phyloP scores from a whole-genome alignment of 2,797 vertebrate genomes.

The Mastacembelus armatus region DNA sequence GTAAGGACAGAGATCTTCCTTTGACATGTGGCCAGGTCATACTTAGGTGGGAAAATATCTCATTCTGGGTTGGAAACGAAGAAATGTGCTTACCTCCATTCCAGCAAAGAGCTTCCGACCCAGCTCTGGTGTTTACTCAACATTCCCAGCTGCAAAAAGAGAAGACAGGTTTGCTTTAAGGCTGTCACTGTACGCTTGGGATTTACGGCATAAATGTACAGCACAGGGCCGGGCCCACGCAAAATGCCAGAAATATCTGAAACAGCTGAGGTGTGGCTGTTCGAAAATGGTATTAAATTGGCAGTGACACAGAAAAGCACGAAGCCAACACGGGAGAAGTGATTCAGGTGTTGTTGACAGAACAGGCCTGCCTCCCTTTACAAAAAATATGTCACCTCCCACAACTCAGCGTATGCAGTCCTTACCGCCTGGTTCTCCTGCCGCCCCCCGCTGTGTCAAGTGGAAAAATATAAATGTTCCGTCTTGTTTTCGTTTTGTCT shows the following conservation, averaged over 20 bases:
- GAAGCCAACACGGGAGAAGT: background rate
- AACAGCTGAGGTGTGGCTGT: too few relatives aligned
- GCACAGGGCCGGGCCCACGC: background rate
- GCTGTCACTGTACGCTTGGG: background rate
- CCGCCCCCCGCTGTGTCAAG: background rate
- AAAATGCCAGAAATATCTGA: background rate
- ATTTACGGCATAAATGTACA: background rate
- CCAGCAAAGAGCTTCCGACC: slow-evolving; percentile 36
- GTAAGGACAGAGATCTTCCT: background rate
- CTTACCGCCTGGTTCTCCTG: slow-evolving; percentile 3
- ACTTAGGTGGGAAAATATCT: background rate
- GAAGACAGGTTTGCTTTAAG: slow-evolving; percentile 12
- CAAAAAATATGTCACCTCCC: slow-evolving; percentile 32
- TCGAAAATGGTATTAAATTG: fast-evolving
- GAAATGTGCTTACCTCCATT: slow-evolving; percentile 62
- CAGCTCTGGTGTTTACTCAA: slow-evolving; percentile 39
- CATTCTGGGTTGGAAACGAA: too few relatives aligned
- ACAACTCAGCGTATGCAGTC: background rate
- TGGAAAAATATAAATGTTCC: too few relatives aligned
- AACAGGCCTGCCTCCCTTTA: slow-evolving; percentile 61
- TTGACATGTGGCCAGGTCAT: background rate
- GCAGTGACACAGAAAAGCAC: background rate
- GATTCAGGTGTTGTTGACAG: slow-evolving; percentile 67
- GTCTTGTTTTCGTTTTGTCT: slow-evolving; percentile 52
- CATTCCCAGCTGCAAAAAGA: slow-evolving; percentile 55